Base-by-base conservation (phyloP, 2,113 vertebrate genomes). In the Craseonycteris thonglongyai region DNA sequence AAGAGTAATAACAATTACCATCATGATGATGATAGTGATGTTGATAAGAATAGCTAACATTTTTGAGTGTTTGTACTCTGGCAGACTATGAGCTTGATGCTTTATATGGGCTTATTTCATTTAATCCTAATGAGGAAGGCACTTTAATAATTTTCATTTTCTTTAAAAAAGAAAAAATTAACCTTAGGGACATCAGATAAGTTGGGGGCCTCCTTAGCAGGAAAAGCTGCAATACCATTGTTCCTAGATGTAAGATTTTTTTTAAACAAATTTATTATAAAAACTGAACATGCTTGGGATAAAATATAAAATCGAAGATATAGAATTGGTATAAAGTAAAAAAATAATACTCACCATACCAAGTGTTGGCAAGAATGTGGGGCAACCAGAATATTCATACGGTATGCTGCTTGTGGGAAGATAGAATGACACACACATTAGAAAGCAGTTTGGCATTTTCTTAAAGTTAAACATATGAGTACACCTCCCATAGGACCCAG, bases 161-260 rank as follows among this genome's bases (percentile, higher is more conserved):
- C 22, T 66, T 91, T 91, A 33, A 88, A 95, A 69, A 88, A 33
- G 83, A 95, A 69, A 88, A 88, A 66, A 19, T 68, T 87, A 74
- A 16, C 63, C 26, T 58, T 49, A 47, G 38, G 13, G 59, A 63
- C 19, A 28, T 92, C 42, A 69, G 30, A 47, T 74, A 74, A 51
- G 14, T 56, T 75, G 58, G 18, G 33, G 12, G 13, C 30, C 16
- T 75, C 59, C 49, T 89, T 84, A 72, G 72, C 92, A 59, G 42
- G 40, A 86, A 38, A 54, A 69, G 38, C 63, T 88, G 18, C 47
- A 49, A 24, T 51, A 80, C 90, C 89, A 71, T n/a, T 87, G 9
- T 90, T 87, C 21, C 47, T 78, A 54, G 15, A 87, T 88, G 30
- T 26, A 76, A 87, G 54, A 76, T 88, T 63, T 16, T 91, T 76